A percentile compares a stretch with the other conserved stretches of the same genome.
Conservation (phyloP, 2,113 vertebrate species). For the Caranx melampygus region DNA sequence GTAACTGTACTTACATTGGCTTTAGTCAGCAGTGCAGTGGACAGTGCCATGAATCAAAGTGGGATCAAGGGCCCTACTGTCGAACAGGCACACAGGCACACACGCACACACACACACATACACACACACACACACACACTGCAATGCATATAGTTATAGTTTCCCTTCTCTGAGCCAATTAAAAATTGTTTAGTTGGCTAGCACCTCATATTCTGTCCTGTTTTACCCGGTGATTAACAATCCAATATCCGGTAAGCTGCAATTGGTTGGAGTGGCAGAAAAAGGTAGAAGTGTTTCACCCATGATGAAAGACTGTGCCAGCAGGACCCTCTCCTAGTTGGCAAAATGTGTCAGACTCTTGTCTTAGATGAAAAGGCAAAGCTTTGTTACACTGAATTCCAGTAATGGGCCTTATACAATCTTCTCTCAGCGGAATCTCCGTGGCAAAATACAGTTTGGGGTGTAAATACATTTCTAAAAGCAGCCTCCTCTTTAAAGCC, state of each 20-base stretch:
- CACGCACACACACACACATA: not conserved
- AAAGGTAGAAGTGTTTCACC: slow-evolving; percentile 10
- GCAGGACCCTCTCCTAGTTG: slow-evolving; percentile 7
- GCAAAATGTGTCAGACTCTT: slow-evolving; percentile 16
- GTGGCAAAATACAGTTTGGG: slow-evolving; percentile 55
- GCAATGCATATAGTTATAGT: not conserved
- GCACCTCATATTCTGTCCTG: not conserved
- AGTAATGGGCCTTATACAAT: slow-evolving; percentile 34
- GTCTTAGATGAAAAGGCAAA: slow-evolving; percentile 41
- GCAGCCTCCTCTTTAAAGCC: slow-evolving; percentile 43
- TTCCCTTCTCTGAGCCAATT: slow-evolving; percentile 17
- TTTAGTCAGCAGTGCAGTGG: slow-evolving; percentile 15
- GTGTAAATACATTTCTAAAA: slow-evolving; percentile 65
- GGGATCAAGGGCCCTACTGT: not conserved
- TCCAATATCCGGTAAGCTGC: not conserved
- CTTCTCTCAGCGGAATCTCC: slow-evolving; percentile 39
- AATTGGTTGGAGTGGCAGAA: slow-evolving; percentile 4
- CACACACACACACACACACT: slow-evolving; percentile 1
- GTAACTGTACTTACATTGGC: slow-evolving; percentile 38
- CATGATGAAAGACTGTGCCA: slow-evolving; percentile 26
- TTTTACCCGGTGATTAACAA: slow-evolving; percentile 6
- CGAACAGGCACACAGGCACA: not conserved
- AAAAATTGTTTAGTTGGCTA: not conserved
- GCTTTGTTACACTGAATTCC: slow-evolving; percentile 38
- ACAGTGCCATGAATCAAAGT: slow-evolving; percentile 36